phyloP scores from a whole-genome alignment of 2,113 vertebrate genomes.

The Prietella phreatophila region DNA sequence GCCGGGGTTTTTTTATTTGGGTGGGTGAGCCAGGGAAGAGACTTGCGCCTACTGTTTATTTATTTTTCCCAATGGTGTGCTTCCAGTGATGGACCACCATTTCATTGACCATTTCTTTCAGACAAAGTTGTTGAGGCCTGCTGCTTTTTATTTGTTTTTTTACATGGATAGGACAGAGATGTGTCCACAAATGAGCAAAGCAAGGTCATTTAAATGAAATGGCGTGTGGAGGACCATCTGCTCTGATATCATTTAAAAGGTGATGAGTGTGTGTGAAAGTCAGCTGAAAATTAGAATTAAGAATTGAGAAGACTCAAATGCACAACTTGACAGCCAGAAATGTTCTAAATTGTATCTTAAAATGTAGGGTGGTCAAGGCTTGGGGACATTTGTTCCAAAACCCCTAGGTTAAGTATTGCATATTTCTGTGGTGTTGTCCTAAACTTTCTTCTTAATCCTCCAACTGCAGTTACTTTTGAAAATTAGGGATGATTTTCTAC shows the following conservation, averaged over 20 bases:
- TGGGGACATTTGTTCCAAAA: not conserved
- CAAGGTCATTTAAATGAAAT: slow-evolving; percentile 67
- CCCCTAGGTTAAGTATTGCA: not conserved
- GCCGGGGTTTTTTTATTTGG: slow-evolving; percentile 72
- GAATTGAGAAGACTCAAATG: not conserved
- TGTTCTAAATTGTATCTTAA: no score
- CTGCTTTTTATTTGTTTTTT: not conserved
- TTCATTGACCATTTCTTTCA: slow-evolving; percentile 66
- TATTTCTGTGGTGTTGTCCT: not conserved
- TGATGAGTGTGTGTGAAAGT: not conserved
- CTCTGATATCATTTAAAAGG: not conserved
- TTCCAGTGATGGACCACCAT: slow-evolving; percentile 58
- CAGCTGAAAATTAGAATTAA: not conserved
- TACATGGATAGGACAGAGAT: not conserved
- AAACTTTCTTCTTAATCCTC: not conserved
- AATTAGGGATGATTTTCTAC: not conserved
- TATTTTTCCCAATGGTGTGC: slow-evolving; percentile 65
- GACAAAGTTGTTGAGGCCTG: slow-evolving; percentile 52
- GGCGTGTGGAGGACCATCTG: slow-evolving; percentile 57
- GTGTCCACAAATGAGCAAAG: slow-evolving; percentile 24
- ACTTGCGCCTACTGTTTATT: slow-evolving; percentile 69
- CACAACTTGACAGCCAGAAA: not conserved
- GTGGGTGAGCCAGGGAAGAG: slow-evolving; percentile 69
- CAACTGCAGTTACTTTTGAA: not conserved
- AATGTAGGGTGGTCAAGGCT: not conserved